phyloP scores from a whole-genome alignment of 2,113 vertebrate genomes.

The Neotragus pygmaeus region DNA sequence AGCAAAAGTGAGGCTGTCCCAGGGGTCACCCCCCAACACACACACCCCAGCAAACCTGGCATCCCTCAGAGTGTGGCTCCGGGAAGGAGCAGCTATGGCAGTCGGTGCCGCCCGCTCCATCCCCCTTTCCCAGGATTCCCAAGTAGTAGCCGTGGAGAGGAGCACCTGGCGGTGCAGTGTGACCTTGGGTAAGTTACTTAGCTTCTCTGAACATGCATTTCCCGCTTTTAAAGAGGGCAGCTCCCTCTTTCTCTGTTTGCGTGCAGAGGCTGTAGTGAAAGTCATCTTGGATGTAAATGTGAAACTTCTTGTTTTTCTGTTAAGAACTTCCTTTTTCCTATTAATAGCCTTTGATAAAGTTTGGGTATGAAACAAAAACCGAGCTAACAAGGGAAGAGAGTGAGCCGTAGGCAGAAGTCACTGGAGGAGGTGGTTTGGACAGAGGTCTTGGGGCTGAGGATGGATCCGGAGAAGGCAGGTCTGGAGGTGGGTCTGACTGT shows the following conservation, averaged over 20 bases:
- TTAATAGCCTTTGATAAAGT: background rate
- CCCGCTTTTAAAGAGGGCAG: background rate
- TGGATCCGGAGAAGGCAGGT: no score
- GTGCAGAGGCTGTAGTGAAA: no score
- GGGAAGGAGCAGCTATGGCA: accelerated
- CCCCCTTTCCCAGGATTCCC: background rate
- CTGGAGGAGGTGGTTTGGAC: background rate
- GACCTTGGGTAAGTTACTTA: background rate
- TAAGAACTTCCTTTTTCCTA: background rate
- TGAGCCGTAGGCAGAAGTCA: background rate
- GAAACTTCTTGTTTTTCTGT: background rate
- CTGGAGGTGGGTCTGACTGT: background rate
- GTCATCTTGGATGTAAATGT: background rate
- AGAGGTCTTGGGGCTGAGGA: background rate
- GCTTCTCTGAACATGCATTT: background rate
- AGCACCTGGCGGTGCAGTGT: background rate
- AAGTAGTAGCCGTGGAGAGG: background rate
- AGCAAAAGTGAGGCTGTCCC: no score
- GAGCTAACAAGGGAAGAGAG: background rate
- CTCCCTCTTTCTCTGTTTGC: background rate
- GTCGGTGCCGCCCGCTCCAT: no score
- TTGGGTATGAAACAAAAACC: background rate
- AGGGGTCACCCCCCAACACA: background rate
- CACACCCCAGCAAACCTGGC: background rate
- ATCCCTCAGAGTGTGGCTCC: background rate